Evolutionary conservation across 1,140 invertebrate species (phyloP).

Genomic region (Drosophila baimaii): DNA sequence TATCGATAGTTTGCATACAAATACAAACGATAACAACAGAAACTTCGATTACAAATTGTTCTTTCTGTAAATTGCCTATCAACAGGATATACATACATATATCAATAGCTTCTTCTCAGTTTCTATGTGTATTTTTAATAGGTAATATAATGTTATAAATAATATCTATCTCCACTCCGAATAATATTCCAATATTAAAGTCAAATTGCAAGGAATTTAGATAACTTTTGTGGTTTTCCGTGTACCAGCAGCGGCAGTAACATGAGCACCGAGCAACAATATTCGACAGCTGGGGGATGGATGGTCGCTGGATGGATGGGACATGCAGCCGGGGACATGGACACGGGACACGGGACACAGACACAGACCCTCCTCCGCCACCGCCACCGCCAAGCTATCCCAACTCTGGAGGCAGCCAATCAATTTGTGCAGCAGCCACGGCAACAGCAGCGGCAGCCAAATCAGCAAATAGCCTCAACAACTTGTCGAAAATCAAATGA

Average conservation of each 20-base stretch:
- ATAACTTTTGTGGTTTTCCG: neutral
- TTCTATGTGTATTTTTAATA: too few relatives aligned
- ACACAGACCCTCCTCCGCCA: slow-evolving; percentile 7
- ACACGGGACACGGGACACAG: slow-evolving; percentile 27
- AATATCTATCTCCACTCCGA: neutral
- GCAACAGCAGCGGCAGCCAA: slow-evolving; percentile 59
- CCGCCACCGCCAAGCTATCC: neutral
- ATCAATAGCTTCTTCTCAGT: too few relatives aligned
- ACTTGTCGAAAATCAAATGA: slow-evolving; percentile 82
- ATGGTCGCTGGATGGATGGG: slow-evolving; percentile 67
- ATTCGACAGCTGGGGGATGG: slow-evolving; percentile 67
- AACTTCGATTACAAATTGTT: too few relatives aligned
- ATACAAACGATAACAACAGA: too few relatives aligned
- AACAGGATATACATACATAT: too few relatives aligned
- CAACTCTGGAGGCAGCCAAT: slow-evolving; percentile 65
- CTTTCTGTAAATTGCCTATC: too few relatives aligned
- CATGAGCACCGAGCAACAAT: slow-evolving; percentile 25
- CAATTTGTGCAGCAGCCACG: slow-evolving; percentile 65
- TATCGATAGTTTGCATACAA: too few relatives aligned
- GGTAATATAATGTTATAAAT: neutral
- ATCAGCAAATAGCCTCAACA: slow-evolving; percentile 81
- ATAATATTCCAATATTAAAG: too few relatives aligned
- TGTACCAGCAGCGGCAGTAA: slow-evolving; percentile 10
- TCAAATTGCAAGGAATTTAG: too few relatives aligned
- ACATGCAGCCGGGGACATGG: slow-evolving; percentile 63